Evolutionary conservation across 2,888 invertebrate species (phyloP).

Genomic region (Troides aeacus): DNA sequence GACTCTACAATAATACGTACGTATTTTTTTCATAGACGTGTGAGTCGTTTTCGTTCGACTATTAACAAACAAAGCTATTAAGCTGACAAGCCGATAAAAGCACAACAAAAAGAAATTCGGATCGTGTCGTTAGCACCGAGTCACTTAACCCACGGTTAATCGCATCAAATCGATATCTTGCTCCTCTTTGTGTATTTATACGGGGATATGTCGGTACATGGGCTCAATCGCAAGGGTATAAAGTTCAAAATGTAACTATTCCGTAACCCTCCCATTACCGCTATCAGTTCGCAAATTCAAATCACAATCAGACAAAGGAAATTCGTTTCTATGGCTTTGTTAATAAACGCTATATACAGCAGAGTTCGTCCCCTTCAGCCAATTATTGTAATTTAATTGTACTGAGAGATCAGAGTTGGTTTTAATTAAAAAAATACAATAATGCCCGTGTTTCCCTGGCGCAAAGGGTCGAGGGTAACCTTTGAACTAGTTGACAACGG

Average conservation of each 20-base stretch:
- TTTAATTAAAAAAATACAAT: conserved; percentile 69
- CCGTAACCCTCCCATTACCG: conserved; percentile 8
- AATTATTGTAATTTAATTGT: conserved; percentile 79
- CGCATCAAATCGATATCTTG: conserved; percentile 69
- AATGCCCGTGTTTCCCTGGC: conserved; percentile 39
- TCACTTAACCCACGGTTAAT: conserved; percentile 73
- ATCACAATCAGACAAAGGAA: conserved; percentile 38
- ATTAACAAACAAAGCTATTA: conserved; percentile 34
- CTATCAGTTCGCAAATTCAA: conserved; percentile 65
- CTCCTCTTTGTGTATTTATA: conserved; percentile 65
- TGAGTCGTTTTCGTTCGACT: conserved; percentile 9
- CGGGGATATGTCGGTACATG: not conserved
- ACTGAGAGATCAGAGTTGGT: conserved; percentile 69
- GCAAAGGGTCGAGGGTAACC: not conserved
- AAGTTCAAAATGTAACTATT: conserved; percentile 7
- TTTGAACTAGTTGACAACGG: not conserved
- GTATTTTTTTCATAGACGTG: not conserved
- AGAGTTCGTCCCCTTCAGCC: conserved; percentile 57
- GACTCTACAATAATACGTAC: too few relatives aligned
- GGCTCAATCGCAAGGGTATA: conserved; percentile 17
- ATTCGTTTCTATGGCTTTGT: conserved; percentile 41
- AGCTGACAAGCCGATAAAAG: conserved; percentile 40
- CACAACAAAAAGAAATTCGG: conserved; percentile 46
- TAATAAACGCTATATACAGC: conserved; percentile 38
- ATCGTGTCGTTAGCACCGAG: conserved; percentile 71